A percentile compares a stretch with the other conserved stretches of the same genome.
Evolutionary conservation across 2,113 vertebrate species (phyloP).

Genomic region (Regulus satrapa): DNA sequence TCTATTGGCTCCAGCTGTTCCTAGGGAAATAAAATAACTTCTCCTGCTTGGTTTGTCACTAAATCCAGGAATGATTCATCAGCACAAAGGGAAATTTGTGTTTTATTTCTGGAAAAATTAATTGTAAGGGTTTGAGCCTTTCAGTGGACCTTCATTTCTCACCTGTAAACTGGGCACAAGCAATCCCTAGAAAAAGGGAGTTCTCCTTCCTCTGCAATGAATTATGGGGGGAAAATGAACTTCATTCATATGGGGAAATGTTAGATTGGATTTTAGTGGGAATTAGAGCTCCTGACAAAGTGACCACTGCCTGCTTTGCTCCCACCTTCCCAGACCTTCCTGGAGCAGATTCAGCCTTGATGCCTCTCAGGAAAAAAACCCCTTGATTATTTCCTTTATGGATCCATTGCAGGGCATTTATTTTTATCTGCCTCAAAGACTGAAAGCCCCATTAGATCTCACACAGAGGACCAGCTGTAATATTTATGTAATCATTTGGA

Average conservation of each 20-base stretch:
- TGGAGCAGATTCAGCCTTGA: background rate
- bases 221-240: background rate
- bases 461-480: background rate
- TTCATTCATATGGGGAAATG: background rate
- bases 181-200: background rate
- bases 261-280: background rate
- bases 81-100: background rate
- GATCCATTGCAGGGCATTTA: background rate
- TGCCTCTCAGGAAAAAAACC: background rate
- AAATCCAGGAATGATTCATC: background rate
- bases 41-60: background rate
- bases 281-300: background rate
- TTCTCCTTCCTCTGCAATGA: background rate
- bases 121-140: background rate
- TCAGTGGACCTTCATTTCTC: background rate
- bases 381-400: background rate
- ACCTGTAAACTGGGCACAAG: background rate
- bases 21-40: background rate
- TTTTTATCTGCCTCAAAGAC: background rate
- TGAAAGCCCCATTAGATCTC: slow-evolving; percentile 2
- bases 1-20: background rate
- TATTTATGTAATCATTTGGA: slow-evolving; percentile 24
- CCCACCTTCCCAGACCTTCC: background rate
- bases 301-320: background rate
- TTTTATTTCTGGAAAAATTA: background rate